phyloP scores from a whole-genome alignment of 1,140 invertebrate species.

The Chironomus tepperi region DNA sequence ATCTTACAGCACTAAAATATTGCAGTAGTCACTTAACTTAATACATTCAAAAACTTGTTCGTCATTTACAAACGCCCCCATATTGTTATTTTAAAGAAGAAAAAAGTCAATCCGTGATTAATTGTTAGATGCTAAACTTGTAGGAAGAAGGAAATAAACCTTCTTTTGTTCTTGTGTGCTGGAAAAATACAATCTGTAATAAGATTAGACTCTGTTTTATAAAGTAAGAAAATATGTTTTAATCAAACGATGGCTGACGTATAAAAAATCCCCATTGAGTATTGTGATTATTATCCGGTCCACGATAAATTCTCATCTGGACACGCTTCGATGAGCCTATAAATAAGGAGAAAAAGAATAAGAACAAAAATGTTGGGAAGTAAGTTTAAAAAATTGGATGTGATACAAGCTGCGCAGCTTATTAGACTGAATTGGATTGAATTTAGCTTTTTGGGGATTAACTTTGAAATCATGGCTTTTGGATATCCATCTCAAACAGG shows the following conservation, averaged over 20 bases:
- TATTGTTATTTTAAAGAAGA: too few species aligned
- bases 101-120: neutral
- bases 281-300: neutral
- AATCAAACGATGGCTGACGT: slow-evolving; percentile 1
- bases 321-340: neutral
- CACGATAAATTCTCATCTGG: slow-evolving; percentile 7
- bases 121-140: neutral
- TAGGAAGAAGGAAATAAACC: neutral
- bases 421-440: neutral
- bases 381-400: too few species aligned
- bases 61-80: neutral
- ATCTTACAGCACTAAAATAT: neutral
- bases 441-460: neutral
- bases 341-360: neutral
- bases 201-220: neutral
- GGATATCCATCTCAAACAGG: too few species aligned
- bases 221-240: neutral
- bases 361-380: neutral
- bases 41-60: too few species aligned
- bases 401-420: too few species aligned
- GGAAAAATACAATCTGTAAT: neutral
- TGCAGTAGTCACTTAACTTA: too few species aligned
- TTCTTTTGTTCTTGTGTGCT: neutral
- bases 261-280: slow-evolving; percentile 4
- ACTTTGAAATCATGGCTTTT: neutral